A percentile compares a stretch with the other conserved stretches of the same genome.
phyloP scores from a whole-genome alignment of 1,140 invertebrate genomes.

The Pinna nobilis region DNA sequence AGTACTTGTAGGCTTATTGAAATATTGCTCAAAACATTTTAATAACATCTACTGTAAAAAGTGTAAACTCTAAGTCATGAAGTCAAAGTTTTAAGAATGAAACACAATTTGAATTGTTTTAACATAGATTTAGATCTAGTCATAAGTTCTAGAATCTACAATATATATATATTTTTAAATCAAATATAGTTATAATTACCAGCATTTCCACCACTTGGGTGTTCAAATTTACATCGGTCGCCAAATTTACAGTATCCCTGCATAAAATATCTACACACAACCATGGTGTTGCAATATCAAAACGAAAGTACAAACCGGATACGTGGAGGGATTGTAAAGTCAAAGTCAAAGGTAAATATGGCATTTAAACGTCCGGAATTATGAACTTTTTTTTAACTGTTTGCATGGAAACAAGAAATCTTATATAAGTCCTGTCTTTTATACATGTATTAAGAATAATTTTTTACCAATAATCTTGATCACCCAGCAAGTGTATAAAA shows the following conservation, averaged over 20 bases:
- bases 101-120: not conserved
- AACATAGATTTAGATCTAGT: not conserved
- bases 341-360: too few relatives aligned
- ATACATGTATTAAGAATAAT: too few relatives aligned
- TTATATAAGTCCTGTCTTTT: too few relatives aligned
- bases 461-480: too few relatives aligned
- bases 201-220: conserved; percentile 36
- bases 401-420: too few relatives aligned
- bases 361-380: too few relatives aligned
- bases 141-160: not conserved
- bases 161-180: not conserved
- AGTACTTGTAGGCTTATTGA: too few relatives aligned
- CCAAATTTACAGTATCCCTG: conserved; percentile 49
- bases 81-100: not conserved
- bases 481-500: too few relatives aligned
- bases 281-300: conserved; percentile 14
- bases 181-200: conserved; percentile 1
- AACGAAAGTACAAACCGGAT: not conserved
- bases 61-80: not conserved
- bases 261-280: conserved; percentile 48
- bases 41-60: not conserved
- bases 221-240: conserved; percentile 46
- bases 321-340: not conserved
- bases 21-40: too few relatives aligned
- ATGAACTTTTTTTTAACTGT: too few relatives aligned